Evolutionary conservation across 2,113 vertebrate species (phyloP).

Genomic region (Triplophysa dalaica): DNA sequence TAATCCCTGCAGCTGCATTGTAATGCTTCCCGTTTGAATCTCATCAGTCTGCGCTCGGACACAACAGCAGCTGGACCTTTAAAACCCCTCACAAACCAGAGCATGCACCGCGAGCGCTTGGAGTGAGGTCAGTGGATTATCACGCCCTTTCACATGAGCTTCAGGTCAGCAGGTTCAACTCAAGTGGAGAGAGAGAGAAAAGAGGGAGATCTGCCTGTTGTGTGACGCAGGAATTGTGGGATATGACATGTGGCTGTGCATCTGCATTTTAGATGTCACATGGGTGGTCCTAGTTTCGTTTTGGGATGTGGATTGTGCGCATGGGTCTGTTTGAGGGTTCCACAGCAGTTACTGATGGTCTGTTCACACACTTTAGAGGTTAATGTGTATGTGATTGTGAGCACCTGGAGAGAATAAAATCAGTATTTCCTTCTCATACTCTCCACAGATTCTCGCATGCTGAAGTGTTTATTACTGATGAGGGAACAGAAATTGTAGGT

Average conservation of each 20-base stretch:
- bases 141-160: constrained; percentile 26
- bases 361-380: constrained; percentile 18
- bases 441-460: constrained; percentile 8
- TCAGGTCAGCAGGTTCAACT: constrained; percentile 25
- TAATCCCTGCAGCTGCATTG: constrained; percentile 8
- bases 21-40: constrained; percentile 1
- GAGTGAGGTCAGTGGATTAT: constrained; percentile 43
- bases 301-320: constrained; percentile 20
- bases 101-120: not conserved
- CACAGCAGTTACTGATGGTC: not conserved
- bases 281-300: constrained; percentile 42
- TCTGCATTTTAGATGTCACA: constrained; percentile 22
- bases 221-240: not conserved
- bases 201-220: not conserved
- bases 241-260: not conserved
- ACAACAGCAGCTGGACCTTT: constrained; percentile 4
- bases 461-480: constrained; percentile 8
- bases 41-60: constrained; percentile 4
- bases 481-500: not conserved
- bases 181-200: not conserved
- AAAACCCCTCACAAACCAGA: not conserved
- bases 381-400: constrained; percentile 27
- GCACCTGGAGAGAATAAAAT: constrained; percentile 38
- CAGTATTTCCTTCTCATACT: not conserved
- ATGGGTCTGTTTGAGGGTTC: constrained; percentile 10